phyloP scores from a whole-genome alignment of 2,113 vertebrate species.

The Boulengeromyrus knoepffleri region DNA sequence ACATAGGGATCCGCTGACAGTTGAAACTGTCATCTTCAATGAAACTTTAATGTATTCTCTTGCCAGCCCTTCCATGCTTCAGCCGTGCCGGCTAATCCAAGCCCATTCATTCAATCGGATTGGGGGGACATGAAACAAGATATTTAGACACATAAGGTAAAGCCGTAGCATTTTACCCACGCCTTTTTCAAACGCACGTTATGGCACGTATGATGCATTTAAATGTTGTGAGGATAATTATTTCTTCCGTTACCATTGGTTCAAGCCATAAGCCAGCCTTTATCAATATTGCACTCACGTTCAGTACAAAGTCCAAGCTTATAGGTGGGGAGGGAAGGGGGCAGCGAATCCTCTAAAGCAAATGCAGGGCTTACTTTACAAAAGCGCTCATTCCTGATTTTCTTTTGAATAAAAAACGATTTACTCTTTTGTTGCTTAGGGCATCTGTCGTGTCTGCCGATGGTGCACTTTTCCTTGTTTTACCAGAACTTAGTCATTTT shows the following conservation, averaged over 20 bases:
- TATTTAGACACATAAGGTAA: neutral
- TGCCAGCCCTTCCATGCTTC: neutral
- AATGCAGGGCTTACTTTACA: conserved; percentile 32
- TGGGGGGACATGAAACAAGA: neutral
- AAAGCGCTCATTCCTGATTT: neutral
- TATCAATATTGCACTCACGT: conserved; percentile 69
- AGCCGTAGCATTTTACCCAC: neutral
- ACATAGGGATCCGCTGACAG: neutral
- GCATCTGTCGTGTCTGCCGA: neutral
- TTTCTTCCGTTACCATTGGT: conserved; percentile 50
- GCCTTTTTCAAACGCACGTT: neutral
- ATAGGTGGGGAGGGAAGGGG: conserved; percentile 43
- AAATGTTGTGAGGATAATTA: neutral
- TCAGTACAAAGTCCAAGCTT: conserved; percentile 64
- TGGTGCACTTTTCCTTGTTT: conserved; percentile 15
- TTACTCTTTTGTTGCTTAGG: neutral
- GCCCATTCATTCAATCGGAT: neutral
- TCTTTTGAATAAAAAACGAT: neutral
- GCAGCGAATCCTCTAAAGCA: conserved; percentile 33
- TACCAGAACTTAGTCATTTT: conserved; percentile 14
- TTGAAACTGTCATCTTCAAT: neutral
- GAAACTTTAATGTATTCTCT: conserved; percentile 8
- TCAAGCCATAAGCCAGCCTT: conserved; percentile 29
- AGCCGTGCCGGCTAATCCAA: conserved; percentile 6
- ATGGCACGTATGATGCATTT: neutral